Conservation (phyloP, 2,797 vertebrate genomes). For the Podargus strigoides region DNA sequence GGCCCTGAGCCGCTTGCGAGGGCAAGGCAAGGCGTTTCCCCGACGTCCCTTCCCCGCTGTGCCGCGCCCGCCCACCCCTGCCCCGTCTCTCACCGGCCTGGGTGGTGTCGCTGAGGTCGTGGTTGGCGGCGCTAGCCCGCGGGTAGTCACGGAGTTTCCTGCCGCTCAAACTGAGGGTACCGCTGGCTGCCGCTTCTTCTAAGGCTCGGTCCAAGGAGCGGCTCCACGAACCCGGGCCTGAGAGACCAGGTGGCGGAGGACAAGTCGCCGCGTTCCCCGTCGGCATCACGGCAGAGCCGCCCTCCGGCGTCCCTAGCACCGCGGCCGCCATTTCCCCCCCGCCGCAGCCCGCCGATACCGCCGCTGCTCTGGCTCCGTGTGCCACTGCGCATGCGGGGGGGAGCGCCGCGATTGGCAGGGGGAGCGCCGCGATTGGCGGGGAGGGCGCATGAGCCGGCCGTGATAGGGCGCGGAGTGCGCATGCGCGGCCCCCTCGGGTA, state of each 20-base stretch:
- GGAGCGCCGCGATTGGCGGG: no score
- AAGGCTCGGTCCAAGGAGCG: constrained; percentile 90
- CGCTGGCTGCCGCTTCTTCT: constrained; percentile 90
- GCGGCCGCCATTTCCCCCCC: constrained; percentile 92
- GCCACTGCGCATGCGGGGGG: constrained; percentile 23
- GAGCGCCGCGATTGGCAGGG: rapidly evolving
- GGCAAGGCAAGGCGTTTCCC: background rate
- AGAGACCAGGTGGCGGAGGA: constrained; percentile 18
- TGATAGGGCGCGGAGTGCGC: background rate
- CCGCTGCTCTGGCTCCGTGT: background rate
- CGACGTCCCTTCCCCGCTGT: background rate
- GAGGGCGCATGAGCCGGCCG: background rate
- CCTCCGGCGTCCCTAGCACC: constrained; percentile 81
- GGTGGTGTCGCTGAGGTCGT: constrained; percentile 95
- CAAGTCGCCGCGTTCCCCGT: constrained; percentile 61
- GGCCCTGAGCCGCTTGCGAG: background rate
- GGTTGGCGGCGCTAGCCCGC: constrained; percentile 85
- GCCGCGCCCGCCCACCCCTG: background rate
- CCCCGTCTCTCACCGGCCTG: constrained; percentile 83
- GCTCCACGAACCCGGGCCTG: constrained; percentile 85
- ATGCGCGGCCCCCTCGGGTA: background rate
- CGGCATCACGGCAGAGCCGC: constrained; percentile 68
- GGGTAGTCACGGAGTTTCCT: constrained; percentile 98
- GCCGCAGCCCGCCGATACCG: background rate
- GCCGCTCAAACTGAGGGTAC: constrained; percentile 91